Percentiles rank a stretch among this genome's conserved stretches.
These are phyloP conservation scores for Oncopeltus fasciatus DNA, from an alignment of 1,140 invertebrate species.

Conservation along the genomic window DNA sequence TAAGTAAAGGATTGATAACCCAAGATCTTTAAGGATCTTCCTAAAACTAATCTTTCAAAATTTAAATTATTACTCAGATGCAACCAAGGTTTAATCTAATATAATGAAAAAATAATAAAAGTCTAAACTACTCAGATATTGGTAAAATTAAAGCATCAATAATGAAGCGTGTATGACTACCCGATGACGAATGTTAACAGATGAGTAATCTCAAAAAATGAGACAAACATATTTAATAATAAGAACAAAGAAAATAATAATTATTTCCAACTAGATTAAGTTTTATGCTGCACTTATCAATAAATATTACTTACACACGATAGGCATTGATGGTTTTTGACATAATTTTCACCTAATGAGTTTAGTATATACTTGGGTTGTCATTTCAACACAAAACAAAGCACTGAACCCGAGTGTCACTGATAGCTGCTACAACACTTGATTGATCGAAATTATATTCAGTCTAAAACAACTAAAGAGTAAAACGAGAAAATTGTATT, in stretches of 20 bases:
- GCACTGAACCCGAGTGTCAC: background rate
- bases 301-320: constrained; percentile 41
- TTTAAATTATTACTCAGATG: too few relatives aligned
- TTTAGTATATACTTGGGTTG: background rate
- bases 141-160: too few relatives aligned
- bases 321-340: constrained; percentile 49
- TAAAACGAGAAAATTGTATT: background rate
- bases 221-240: background rate
- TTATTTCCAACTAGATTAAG: background rate
- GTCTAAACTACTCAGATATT: too few relatives aligned
- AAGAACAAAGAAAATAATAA: background rate
- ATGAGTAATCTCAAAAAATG: background rate
- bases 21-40: too few relatives aligned
- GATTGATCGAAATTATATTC: background rate
- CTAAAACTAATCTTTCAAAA: too few relatives aligned
- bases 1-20: too few relatives aligned
- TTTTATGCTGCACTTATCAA: background rate
- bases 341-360: constrained; percentile 31
- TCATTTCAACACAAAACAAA: background rate
- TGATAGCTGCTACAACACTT: background rate
- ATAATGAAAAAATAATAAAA: too few relatives aligned
- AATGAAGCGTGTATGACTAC: too few relatives aligned
- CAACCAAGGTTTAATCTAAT: too few relatives aligned
- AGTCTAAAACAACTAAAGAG: background rate
- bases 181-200: too few relatives aligned